Evolutionary conservation across 2,797 vertebrate genomes (phyloP), one percentile per base, ranked within the genome.

Genomic region (Hoplostethus atlanticus): DNA sequence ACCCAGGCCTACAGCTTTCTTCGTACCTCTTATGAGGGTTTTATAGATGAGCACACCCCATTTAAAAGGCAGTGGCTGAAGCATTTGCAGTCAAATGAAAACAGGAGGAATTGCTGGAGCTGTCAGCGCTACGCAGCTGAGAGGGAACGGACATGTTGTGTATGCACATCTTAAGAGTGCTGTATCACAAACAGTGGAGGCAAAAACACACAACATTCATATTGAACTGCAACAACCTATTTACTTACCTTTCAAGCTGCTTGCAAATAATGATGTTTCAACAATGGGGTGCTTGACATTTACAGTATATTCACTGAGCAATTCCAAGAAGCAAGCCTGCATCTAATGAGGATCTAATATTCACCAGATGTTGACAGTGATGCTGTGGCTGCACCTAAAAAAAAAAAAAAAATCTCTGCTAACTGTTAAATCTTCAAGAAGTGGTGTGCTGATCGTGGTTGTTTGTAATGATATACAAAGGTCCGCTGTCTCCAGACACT

Each of bases 31-130:
- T 70, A 87, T 77, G 82, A 79, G 65, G 51, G 72, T 65, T 83
- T 81, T 85, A 77, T 79, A 87, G 85, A 84, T 77, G 75, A 87
- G 79, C 86, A 87, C 79, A 73, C 81, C 63, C 69, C 83, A 84
- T 89, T 90, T 85, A 84, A 83, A 89, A 91, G 84, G 68, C 88
- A 87, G 61, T 44, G 73, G 62, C 72, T 61, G 57, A 38, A 48
- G 76, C 83, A 86, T 85, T 89, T 85, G 73, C 80, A 92, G 78
- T 79, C 76, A 84, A 89, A 90, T 86, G 79, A 89, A 89, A 91
- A 89, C 80, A 87, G 84, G 79, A 83, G 84, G 85, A 80, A 62
- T 58, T 76, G 61, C 84, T 81, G 81, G 70, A 85, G 85, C 85
- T 87, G 88, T 89, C 86, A 80, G 10, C 64, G 80, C 61, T 67